Evolutionary conservation across 1,140 invertebrate genomes (phyloP).

Genomic region (Arctopsyche grandis): DNA sequence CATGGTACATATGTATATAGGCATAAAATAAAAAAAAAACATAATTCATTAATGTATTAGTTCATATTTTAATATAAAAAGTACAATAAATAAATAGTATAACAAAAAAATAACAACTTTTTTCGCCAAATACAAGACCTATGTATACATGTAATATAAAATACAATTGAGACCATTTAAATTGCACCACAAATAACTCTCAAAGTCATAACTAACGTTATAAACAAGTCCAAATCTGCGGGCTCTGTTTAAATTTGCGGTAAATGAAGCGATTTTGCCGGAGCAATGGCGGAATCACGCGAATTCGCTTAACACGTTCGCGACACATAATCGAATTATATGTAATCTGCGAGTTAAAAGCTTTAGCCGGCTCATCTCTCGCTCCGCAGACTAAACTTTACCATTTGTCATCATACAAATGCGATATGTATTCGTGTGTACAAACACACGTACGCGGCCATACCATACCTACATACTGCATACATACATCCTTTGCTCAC

Average conservation of each 20-base stretch:
- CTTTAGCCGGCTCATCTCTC: slow-evolving; percentile 27
- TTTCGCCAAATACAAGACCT: too few relatives aligned
- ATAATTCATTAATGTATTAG: too few relatives aligned
- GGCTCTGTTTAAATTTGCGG: background rate
- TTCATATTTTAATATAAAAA: too few relatives aligned
- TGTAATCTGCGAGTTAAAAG: slow-evolving; percentile 34
- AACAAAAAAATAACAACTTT: too few relatives aligned
- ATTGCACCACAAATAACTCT: too few relatives aligned
- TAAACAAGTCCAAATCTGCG: background rate
- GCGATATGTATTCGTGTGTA: background rate
- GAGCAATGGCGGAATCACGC: background rate
- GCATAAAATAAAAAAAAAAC: too few relatives aligned
- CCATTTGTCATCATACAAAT: slow-evolving; percentile 42
- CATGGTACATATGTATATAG: too few relatives aligned
- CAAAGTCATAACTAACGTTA: too few relatives aligned
- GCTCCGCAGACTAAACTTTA: slow-evolving; percentile 41
- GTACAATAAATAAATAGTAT: too few relatives aligned
- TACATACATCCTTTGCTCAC: background rate
- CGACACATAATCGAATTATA: slow-evolving; percentile 31
- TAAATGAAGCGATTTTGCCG: background rate
- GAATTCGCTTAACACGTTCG: slow-evolving; percentile 18
- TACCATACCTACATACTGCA: background rate
- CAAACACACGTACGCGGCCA: slow-evolving; percentile 3
- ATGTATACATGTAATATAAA: too few relatives aligned
- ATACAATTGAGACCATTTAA: too few relatives aligned